phyloP scores from a whole-genome alignment of 2,888 invertebrate genomes.

The Archips crataeganus region DNA sequence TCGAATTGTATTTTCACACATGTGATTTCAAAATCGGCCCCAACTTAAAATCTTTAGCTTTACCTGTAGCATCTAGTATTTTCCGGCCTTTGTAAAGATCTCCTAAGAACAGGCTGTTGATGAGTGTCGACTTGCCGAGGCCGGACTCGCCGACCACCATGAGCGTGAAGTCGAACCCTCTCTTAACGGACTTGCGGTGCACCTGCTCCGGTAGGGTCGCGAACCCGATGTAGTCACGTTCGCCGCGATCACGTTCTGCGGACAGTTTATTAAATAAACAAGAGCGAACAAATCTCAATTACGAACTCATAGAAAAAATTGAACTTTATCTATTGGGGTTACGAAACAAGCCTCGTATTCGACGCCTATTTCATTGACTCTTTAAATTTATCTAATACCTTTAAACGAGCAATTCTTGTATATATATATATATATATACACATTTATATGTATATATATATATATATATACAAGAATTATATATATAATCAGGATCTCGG shows the following conservation, averaged over 20 bases:
- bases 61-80: slow-evolving; percentile 90
- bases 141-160: slow-evolving; percentile 99
- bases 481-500: no score
- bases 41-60: slow-evolving; percentile 15
- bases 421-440: no score
- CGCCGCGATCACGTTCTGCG: slow-evolving; percentile 84
- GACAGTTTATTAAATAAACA: slow-evolving; percentile 43
- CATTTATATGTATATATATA: no score
- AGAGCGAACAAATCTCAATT: slow-evolving; percentile 3
- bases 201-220: slow-evolving; percentile 98
- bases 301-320: slow-evolving; percentile 30
- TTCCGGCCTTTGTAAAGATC: slow-evolving; percentile 96
- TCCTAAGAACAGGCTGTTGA: slow-evolving; percentile 97
- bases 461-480: no score
- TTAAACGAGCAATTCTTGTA: no score
- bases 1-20: no score
- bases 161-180: slow-evolving; percentile 98
- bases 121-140: slow-evolving; percentile 96
- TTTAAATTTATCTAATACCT: background rate
- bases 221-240: slow-evolving; percentile 96
- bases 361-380: background rate
- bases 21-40: no score
- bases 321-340: slow-evolving; percentile 18
- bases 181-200: slow-evolving; percentile 97
- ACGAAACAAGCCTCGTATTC: background rate